phyloP scores from a whole-genome alignment of 30 jellyfish, hydroid and myxozoan genomes.

The Pelagia noctiluca region DNA sequence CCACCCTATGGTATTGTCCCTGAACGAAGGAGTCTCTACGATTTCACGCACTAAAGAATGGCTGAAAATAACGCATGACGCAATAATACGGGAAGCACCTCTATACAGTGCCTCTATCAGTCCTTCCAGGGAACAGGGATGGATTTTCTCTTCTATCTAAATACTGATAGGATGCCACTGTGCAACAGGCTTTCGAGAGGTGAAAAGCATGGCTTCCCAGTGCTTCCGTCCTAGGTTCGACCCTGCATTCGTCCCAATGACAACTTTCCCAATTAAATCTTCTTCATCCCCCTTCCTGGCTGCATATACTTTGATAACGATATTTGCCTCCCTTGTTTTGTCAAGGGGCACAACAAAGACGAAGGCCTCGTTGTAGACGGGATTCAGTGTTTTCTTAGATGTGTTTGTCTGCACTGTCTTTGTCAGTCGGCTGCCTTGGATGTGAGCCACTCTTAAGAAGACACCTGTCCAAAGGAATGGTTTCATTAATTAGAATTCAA shows the following conservation, averaged over 20 bases:
- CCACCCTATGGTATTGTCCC: too few relatives aligned
- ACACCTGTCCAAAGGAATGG: too few relatives aligned
- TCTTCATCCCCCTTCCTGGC: conserved; percentile 28
- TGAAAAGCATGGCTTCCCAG: conserved; percentile 89
- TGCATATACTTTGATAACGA: conserved; percentile 60
- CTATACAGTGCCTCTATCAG: too few relatives aligned
- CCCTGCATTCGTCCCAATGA: conserved; percentile 82
- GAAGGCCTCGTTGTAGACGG: conserved; percentile 94
- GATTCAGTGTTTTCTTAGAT: conserved; percentile 54
- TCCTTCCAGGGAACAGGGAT: too few relatives aligned
- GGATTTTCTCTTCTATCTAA: background rate
- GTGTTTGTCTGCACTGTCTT: conserved; percentile 83
- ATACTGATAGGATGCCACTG: conserved; percentile 79
- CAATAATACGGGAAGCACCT: too few relatives aligned
- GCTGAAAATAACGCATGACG: too few relatives aligned
- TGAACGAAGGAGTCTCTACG: too few relatives aligned
- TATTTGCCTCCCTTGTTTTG: conserved; percentile 69
- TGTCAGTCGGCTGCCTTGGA: conserved; percentile 61
- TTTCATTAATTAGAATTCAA: too few relatives aligned
- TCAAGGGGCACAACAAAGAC: conserved; percentile 88
- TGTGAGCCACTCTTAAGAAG: conserved; percentile 48
- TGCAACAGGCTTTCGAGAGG: conserved; percentile 93
- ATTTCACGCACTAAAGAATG: too few relatives aligned
- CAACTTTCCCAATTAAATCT: conserved; percentile 60
- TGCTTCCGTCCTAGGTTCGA: conserved; percentile 89